These are phyloP conservation scores for Gymnocheta viridis DNA, from an alignment of 2,888 invertebrate species.

Conservation along the genomic window DNA sequence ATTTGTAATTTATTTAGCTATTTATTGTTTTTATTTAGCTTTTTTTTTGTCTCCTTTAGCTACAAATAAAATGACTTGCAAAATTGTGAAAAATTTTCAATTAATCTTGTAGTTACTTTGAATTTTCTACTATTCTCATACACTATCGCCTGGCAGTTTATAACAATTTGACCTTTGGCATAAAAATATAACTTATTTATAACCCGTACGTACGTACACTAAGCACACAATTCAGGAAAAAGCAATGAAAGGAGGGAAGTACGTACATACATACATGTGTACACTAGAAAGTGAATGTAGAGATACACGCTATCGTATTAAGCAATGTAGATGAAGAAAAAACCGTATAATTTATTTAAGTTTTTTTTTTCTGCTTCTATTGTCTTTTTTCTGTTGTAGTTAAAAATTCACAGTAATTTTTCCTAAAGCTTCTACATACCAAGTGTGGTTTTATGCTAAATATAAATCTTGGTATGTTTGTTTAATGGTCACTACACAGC, in stretches of 20 bases:
- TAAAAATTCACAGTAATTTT: conserved; percentile 69
- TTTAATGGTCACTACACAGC: conserved; percentile 46
- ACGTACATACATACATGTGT: not conserved
- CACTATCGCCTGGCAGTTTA: conserved; percentile 36
- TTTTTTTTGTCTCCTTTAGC: not conserved
- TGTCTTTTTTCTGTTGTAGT: conserved; percentile 25
- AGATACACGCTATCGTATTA: not conserved
- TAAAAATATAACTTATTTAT: conserved; percentile 51
- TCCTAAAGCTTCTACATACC: conserved; percentile 66
- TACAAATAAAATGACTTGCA: conserved; percentile 44
- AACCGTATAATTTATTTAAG: conserved; percentile 45
- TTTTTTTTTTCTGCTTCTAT: conserved; percentile 20
- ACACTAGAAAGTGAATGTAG: not conserved
- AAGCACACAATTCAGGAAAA: not conserved
- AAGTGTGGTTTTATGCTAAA: conserved; percentile 70
- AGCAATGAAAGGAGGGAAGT: not conserved
- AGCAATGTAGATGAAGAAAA: not conserved
- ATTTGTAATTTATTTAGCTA: not conserved
- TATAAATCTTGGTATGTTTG: conserved; percentile 70
- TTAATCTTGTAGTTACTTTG: conserved; percentile 57
- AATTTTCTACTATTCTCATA: not conserved
- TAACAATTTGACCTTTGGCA: conserved; percentile 63
- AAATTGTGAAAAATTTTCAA: conserved; percentile 60
- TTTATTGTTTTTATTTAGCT: not conserved
- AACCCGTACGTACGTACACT: conserved; percentile 10